These are phyloP conservation scores for Mormyrops attenuatus DNA, from an alignment of 2,797 vertebrate species.

Conservation along the genomic window DNA sequence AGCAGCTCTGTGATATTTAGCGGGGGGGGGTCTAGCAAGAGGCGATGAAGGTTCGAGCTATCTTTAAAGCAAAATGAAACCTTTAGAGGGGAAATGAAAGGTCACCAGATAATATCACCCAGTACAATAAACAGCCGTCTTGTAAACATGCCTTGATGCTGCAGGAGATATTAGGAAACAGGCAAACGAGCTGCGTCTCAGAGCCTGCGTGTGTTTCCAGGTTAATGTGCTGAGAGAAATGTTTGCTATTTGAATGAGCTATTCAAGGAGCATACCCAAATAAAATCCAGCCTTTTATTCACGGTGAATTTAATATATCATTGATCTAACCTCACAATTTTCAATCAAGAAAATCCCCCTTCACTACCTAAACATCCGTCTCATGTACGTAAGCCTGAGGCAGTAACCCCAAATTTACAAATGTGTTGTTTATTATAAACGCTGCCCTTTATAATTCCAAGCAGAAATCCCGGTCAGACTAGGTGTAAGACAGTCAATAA, in stretches of 20 bases:
- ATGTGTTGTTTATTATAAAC: neutral
- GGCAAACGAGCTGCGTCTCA: constrained; percentile 17
- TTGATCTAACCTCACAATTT: neutral
- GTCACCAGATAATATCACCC: constrained; percentile 59
- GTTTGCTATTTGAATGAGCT: neutral
- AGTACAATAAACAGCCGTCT: constrained; percentile 60
- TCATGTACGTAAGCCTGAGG: neutral
- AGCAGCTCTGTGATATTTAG: constrained; percentile 49
- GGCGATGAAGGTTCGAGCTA: constrained; percentile 45
- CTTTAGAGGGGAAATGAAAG: constrained; percentile 28
- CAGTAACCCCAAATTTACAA: neutral
- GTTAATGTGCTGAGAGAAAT: neutral
- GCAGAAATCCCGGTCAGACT: neutral
- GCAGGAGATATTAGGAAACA: constrained; percentile 52
- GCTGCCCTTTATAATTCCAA: neutral
- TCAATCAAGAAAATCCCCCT: neutral
- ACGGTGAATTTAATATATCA: neutral
- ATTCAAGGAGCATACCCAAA: neutral
- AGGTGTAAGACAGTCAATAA: neutral
- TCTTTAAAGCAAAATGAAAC: constrained; percentile 52
- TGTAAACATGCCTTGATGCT: constrained; percentile 53
- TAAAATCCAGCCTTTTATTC: neutral
- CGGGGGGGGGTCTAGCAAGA: constrained; percentile 33
- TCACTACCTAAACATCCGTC: neutral
- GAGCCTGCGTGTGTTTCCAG: neutral